phyloP scores from a whole-genome alignment of 2,113 vertebrate genomes.

The Numenius arquata region DNA sequence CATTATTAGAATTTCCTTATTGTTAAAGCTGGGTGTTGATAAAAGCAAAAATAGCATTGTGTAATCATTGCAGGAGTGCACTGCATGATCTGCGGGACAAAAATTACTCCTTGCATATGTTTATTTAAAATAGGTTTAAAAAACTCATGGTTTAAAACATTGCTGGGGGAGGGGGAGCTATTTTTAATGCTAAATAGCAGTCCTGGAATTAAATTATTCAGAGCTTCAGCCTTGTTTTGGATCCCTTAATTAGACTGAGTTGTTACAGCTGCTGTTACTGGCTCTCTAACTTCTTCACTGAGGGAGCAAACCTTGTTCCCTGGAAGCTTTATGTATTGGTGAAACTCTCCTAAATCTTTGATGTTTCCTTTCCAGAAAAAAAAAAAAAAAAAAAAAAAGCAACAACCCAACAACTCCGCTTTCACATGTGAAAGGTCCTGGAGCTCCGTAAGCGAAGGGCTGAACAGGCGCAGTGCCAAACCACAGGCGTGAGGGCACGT shows the following conservation, averaged over 20 bases:
- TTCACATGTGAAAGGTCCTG: background rate
- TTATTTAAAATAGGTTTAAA: background rate
- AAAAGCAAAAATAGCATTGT: background rate
- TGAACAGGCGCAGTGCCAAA: background rate
- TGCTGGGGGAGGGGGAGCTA: background rate
- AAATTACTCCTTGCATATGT: background rate
- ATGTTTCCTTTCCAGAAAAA: background rate
- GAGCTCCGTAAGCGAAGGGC: background rate
- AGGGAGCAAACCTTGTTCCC: background rate
- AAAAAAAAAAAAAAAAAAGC: no score
- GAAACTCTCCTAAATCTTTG: background rate
- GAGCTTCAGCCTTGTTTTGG: background rate
- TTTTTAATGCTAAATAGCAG: background rate
- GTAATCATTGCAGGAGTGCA: background rate
- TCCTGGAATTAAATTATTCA: background rate
- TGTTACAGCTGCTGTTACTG: background rate
- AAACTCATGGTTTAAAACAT: background rate
- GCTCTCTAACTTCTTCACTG: background rate
- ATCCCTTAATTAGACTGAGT: background rate
- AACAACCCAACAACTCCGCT: accelerated
- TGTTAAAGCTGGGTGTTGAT: background rate
- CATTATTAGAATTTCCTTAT: background rate
- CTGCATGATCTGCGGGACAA: background rate
- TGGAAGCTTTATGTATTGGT: background rate
- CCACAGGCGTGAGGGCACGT: accelerated